phyloP scores from a whole-genome alignment of 2,888 invertebrate genomes.

The Latrodectus elegans region DNA sequence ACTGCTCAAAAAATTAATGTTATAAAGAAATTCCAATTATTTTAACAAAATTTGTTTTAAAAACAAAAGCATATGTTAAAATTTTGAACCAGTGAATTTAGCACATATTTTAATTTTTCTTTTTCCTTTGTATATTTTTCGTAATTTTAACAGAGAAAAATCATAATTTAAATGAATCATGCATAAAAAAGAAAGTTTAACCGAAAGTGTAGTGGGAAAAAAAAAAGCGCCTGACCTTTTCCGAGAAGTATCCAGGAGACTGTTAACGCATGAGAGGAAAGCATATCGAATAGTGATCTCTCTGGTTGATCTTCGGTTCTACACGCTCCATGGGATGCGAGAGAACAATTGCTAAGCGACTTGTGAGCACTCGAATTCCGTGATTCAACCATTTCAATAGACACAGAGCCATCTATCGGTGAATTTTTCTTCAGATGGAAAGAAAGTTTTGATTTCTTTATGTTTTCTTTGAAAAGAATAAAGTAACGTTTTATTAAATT shows the following conservation, averaged over 20 bases:
- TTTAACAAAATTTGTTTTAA: no score
- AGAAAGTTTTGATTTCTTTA: not conserved
- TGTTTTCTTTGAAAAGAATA: no score
- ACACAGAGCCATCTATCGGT: constrained; percentile 42
- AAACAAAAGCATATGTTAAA: no score
- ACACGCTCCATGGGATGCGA: constrained; percentile 37
- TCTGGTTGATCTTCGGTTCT: constrained; percentile 1
- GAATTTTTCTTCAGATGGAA: not conserved
- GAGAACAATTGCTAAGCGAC: constrained; percentile 1
- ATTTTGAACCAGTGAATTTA: no score
- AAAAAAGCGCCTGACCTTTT: constrained; percentile 18
- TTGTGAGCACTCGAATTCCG: constrained; percentile 13
- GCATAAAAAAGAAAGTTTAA: not conserved
- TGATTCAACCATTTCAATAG: constrained; percentile 23
- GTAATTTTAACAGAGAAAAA: not conserved
- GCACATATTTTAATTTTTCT: not conserved
- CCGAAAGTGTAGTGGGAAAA: not conserved
- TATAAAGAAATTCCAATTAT: no score
- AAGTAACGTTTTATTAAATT: no score
- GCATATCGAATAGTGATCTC: constrained; percentile 35
- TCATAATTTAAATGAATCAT: not conserved
- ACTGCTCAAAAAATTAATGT: no score
- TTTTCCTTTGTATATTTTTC: not conserved
- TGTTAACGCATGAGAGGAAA: constrained; percentile 12
- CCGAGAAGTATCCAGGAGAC: constrained; percentile 29